phyloP scores from a whole-genome alignment of 2,888 invertebrate genomes.

The Caradrina clavipalpis region DNA sequence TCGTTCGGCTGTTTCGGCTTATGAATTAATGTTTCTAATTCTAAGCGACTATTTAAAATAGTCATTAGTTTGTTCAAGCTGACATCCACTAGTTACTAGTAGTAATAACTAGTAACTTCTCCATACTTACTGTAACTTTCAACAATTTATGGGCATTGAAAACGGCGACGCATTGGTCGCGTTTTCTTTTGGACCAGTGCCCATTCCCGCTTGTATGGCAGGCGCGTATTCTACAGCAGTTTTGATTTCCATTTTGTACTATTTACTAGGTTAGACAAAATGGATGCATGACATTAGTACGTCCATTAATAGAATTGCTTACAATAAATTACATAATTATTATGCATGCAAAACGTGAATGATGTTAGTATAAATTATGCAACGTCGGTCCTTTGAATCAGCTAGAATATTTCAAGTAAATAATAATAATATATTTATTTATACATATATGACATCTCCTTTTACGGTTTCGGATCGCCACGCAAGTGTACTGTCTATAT shows the following conservation, averaged over 20 bases:
- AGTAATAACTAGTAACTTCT: too few species aligned
- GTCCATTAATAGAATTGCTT: constrained; percentile 26
- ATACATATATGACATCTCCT: not conserved
- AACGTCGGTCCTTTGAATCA: constrained; percentile 26
- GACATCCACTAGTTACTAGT: not conserved
- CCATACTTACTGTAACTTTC: constrained; percentile 23
- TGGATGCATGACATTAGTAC: constrained; percentile 24
- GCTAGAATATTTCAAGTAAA: constrained; percentile 10
- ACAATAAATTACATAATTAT: constrained; percentile 40
- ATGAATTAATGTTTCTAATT: constrained; percentile 23
- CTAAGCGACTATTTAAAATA: not conserved
- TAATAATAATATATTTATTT: constrained; percentile 5
- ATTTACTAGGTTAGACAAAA: constrained; percentile 4
- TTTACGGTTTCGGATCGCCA: not conserved
- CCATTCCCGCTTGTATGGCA: constrained; percentile 24
- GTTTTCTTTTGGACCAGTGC: constrained; percentile 47
- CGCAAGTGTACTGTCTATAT: not conserved
- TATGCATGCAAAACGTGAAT: constrained; percentile 21
- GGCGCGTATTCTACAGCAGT: constrained; percentile 6
- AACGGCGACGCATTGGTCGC: constrained; percentile 13
- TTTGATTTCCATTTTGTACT: constrained; percentile 11
- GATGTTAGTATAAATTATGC: constrained; percentile 28
- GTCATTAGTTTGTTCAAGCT: constrained; percentile 11
- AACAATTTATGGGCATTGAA: constrained; percentile 33
- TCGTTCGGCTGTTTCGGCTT: not conserved